Percentiles rank a stretch among this genome's conserved stretches.
These are phyloP conservation scores for Ciconia boyciana DNA, from an alignment of 2,113 vertebrate species.

Conservation along the genomic window DNA sequence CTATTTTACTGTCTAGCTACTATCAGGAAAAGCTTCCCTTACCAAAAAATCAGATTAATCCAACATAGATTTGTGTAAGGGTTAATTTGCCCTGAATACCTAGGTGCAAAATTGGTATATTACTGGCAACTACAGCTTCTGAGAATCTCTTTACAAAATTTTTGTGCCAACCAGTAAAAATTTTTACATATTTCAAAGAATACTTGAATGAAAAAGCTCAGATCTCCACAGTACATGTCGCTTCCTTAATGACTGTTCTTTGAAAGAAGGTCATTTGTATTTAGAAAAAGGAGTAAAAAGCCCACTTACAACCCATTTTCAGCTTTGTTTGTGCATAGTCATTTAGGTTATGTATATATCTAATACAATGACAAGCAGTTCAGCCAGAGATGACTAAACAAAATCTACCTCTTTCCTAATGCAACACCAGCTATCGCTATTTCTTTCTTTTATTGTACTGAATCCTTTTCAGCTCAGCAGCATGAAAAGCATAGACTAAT, in stretches of 20 bases:
- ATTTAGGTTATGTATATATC: not conserved
- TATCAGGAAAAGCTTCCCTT: not conserved
- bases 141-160: not conserved
- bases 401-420: not conserved
- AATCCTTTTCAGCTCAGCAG: not conserved
- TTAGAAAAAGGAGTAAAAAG: not conserved
- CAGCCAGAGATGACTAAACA: not conserved
- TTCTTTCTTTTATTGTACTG: not conserved
- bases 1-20: not conserved
- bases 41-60: not conserved
- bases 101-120: not conserved
- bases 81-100: not conserved
- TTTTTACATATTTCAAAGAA: not conserved
- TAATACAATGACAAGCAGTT: not conserved
- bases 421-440: not conserved
- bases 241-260: not conserved
- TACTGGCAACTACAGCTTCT: not conserved
- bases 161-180: not conserved
- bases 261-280: not conserved
- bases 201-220: not conserved
- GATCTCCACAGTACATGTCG: fast-evolving
- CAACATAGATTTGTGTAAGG: not conserved
- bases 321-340: not conserved
- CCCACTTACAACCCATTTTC: not conserved
- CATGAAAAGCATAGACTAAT: not conserved